Percentiles rank a stretch among this genome's conserved stretches.
These are phyloP conservation scores for Ardeotis arabs DNA, from an alignment of 2,113 vertebrate species.

Conservation along the genomic window DNA sequence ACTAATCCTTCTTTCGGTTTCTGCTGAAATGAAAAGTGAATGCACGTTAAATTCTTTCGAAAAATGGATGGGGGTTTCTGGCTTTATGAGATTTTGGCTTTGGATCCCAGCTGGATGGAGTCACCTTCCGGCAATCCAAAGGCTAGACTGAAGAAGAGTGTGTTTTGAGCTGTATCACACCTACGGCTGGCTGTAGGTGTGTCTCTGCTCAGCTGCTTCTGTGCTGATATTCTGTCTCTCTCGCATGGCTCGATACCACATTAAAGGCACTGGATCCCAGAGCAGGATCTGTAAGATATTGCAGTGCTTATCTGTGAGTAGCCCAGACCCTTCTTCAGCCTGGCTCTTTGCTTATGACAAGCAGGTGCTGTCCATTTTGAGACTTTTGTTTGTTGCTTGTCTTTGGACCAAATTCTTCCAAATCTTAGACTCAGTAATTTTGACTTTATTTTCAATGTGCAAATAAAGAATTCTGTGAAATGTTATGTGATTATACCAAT, in stretches of 20 bases:
- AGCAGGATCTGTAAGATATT: not conserved
- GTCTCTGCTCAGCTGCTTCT: not conserved
- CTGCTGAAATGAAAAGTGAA: not conserved
- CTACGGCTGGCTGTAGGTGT: not conserved
- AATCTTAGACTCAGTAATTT: not conserved
- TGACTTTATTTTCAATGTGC: not conserved
- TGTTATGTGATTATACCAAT: not conserved
- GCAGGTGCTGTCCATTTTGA: not conserved
- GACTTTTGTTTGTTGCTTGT: not conserved
- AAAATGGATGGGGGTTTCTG: not conserved
- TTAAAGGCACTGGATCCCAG: not conserved
- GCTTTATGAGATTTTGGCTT: not conserved
- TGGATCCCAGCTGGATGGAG: not conserved
- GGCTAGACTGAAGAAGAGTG: not conserved
- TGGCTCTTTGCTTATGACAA: not conserved
- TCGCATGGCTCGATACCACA: not conserved
- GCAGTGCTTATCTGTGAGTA: not conserved
- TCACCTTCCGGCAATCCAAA: not conserved
- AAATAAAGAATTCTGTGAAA: not conserved
- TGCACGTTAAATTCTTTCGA: not conserved
- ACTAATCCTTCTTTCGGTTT: not conserved
- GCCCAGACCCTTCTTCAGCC: not conserved
- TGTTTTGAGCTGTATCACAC: not conserved
- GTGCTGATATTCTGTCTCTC: not conserved
- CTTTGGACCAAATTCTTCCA: not conserved